phyloP scores from a whole-genome alignment of 1,140 invertebrate genomes.

The Colletes latitarsis region DNA sequence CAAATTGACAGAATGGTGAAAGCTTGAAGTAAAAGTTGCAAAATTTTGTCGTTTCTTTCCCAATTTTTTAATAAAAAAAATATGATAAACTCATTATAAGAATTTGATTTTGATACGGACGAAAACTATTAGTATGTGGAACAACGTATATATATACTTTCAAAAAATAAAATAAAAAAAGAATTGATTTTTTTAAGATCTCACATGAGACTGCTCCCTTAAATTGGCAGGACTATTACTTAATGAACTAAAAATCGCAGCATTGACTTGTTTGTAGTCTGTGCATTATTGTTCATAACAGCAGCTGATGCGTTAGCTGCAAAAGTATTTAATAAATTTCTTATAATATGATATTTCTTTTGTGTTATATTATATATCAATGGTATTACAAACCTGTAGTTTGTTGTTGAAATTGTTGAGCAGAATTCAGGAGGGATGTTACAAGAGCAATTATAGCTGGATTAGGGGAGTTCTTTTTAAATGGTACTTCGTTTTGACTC shows the following conservation, averaged over 20 bases:
- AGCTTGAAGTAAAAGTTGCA: too few relatives aligned
- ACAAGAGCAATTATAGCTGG: conserved; percentile 88
- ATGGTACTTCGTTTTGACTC: conserved; percentile 81
- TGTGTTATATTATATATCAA: conserved; percentile 2
- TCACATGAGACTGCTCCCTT: too few relatives aligned
- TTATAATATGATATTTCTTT: neutral
- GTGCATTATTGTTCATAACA: conserved; percentile 79
- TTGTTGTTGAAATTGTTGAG: conserved; percentile 89
- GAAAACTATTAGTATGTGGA: too few relatives aligned
- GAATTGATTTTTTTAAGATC: too few relatives aligned
- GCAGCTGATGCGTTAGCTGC: conserved; percentile 80
- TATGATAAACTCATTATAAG: too few relatives aligned
- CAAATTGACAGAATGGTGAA: too few relatives aligned
- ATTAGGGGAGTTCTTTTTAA: conserved; percentile 86
- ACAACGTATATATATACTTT: too few relatives aligned
- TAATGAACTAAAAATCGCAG: conserved; percentile 87
- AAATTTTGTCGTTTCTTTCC: too few relatives aligned
- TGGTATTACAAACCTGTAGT: conserved; percentile 79
- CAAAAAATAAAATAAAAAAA: too few relatives aligned
- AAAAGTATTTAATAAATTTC: conserved; percentile 32
- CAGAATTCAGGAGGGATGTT: conserved; percentile 89
- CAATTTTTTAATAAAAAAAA: too few relatives aligned
- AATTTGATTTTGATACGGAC: too few relatives aligned
- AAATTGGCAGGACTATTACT: conserved; percentile 86
- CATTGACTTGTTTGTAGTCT: conserved; percentile 78